These are phyloP conservation scores for Chionoecetes opilio DNA, from an alignment of 1,140 invertebrate genomes.

Conservation along the genomic window DNA sequence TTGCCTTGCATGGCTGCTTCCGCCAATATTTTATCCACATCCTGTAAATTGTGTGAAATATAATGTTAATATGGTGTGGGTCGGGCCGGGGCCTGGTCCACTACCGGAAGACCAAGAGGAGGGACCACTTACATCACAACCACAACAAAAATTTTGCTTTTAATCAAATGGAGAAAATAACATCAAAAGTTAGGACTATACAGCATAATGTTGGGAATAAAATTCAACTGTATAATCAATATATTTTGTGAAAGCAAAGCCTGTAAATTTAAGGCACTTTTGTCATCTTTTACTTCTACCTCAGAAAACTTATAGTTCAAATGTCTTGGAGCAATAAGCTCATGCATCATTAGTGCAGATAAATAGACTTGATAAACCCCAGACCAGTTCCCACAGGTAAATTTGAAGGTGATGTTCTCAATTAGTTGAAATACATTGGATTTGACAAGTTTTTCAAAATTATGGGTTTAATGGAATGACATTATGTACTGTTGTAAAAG, in stretches of 20 bases:
- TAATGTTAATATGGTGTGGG: slow-evolving; percentile 80
- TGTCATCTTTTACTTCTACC: not conserved
- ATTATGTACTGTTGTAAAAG: too few relatives aligned
- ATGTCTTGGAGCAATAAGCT: slow-evolving; percentile 66
- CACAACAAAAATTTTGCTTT: slow-evolving; percentile 64
- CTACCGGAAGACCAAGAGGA: slow-evolving; percentile 72
- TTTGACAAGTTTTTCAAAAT: not conserved
- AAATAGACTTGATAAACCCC: slow-evolving; percentile 46
- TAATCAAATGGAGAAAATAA: slow-evolving; percentile 44
- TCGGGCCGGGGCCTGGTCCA: slow-evolving; percentile 73
- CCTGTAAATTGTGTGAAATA: slow-evolving; percentile 82
- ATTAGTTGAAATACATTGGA: not conserved
- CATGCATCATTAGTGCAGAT: slow-evolving; percentile 74
- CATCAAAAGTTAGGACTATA: slow-evolving; percentile 44
- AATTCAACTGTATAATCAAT: not conserved
- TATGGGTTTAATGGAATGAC: not conserved
- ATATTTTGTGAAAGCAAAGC: slow-evolving; percentile 54
- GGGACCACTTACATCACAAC: slow-evolving; percentile 72
- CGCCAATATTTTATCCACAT: slow-evolving; percentile 83
- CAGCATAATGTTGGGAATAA: slow-evolving; percentile 43
- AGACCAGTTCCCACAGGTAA: slow-evolving; percentile 66
- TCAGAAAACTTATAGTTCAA: slow-evolving; percentile 33
- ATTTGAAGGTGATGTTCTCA: slow-evolving; percentile 72
- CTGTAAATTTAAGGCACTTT: slow-evolving; percentile 71
- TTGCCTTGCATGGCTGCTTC: slow-evolving; percentile 81